Percentiles rank a stretch among this genome's conserved stretches.
These are phyloP conservation scores for Acrobasis repandana DNA, from an alignment of 2,888 invertebrate species.

Conservation along the genomic window DNA sequence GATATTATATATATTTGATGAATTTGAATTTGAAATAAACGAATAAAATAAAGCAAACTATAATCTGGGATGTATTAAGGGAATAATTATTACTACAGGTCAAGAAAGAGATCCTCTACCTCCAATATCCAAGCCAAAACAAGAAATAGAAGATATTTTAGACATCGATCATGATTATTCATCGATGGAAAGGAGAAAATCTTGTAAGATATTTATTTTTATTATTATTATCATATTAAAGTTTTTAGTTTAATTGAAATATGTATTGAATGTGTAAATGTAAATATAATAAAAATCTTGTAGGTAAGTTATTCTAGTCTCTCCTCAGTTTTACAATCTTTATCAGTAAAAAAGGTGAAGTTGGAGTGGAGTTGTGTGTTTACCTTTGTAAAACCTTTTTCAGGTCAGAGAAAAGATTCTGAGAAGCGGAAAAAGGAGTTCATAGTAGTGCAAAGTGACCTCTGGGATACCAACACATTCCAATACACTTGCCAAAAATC, in stretches of 20 bases:
- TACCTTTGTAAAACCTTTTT: slow-evolving; percentile 21
- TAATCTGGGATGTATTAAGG: too few relatives aligned
- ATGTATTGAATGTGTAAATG: too few relatives aligned
- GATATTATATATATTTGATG: too few relatives aligned
- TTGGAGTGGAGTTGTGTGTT: too few relatives aligned
- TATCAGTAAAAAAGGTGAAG: too few relatives aligned
- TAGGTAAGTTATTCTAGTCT: too few relatives aligned
- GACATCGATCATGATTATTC: slow-evolving; percentile 72
- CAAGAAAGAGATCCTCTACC: slow-evolving; percentile 70
- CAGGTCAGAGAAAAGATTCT: slow-evolving; percentile 77
- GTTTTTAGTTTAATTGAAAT: too few relatives aligned
- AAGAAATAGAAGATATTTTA: slow-evolving; percentile 74
- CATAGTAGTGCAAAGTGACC: slow-evolving; percentile 85
- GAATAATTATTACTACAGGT: slow-evolving; percentile 42
- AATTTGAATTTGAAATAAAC: too few relatives aligned
- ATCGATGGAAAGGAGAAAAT: slow-evolving; percentile 67
- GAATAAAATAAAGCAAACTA: too few relatives aligned
- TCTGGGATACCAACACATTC: slow-evolving; percentile 86
- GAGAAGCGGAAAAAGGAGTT: slow-evolving; percentile 82
- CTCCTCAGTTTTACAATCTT: too few relatives aligned
- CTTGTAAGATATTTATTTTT: slow-evolving; percentile 52
- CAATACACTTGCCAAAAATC: slow-evolving; percentile 79
- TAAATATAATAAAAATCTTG: too few relatives aligned
- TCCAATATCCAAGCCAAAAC: slow-evolving; percentile 53
- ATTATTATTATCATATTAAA: too few relatives aligned